Evolutionary conservation across 2,888 invertebrate genomes (phyloP).

Genomic region (Quadroppia sp.): DNA sequence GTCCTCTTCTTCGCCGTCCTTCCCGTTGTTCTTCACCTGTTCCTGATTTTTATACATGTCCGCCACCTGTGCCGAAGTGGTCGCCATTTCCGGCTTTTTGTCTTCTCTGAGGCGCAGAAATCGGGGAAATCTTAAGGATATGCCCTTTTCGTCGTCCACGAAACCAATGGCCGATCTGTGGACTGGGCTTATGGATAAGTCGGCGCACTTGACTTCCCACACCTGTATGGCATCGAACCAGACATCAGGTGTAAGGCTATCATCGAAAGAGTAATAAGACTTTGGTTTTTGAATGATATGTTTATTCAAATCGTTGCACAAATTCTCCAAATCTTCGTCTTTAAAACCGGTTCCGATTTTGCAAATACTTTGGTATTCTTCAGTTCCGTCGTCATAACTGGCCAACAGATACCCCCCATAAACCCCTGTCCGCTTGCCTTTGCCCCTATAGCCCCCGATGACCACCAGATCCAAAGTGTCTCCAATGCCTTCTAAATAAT

Average conservation of each 20-base stretch:
- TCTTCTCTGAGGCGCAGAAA: slow-evolving; percentile 86
- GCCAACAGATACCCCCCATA: slow-evolving; percentile 95
- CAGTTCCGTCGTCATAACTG: slow-evolving; percentile 81
- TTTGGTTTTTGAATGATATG: slow-evolving; percentile 70
- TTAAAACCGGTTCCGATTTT: slow-evolving; percentile 92
- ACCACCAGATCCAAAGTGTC: slow-evolving; percentile 95
- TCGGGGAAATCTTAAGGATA: slow-evolving; percentile 90
- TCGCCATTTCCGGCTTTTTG: slow-evolving; percentile 87
- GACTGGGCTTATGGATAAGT: slow-evolving; percentile 90
- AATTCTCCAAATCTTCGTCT: slow-evolving; percentile 76
- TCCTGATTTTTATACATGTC: slow-evolving; percentile 88
- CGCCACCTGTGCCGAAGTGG: slow-evolving; percentile 77
- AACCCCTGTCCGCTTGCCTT: slow-evolving; percentile 84
- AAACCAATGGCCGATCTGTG: slow-evolving; percentile 78
- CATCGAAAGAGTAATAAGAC: slow-evolving; percentile 75
- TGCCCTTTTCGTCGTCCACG: slow-evolving; percentile 83
- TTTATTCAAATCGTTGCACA: slow-evolving; percentile 69
- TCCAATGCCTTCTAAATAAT: slow-evolving; percentile 92
- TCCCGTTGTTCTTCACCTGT: slow-evolving; percentile 62
- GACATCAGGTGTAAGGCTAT: slow-evolving; percentile 69
- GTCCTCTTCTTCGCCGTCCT: slow-evolving; percentile 45
- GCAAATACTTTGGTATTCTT: slow-evolving; percentile 87
- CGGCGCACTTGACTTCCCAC: slow-evolving; percentile 96
- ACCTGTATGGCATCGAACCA: slow-evolving; percentile 85
- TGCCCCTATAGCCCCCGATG: slow-evolving; percentile 87